phyloP scores from a whole-genome alignment of 2,113 vertebrate species.

The Motacilla alba region DNA sequence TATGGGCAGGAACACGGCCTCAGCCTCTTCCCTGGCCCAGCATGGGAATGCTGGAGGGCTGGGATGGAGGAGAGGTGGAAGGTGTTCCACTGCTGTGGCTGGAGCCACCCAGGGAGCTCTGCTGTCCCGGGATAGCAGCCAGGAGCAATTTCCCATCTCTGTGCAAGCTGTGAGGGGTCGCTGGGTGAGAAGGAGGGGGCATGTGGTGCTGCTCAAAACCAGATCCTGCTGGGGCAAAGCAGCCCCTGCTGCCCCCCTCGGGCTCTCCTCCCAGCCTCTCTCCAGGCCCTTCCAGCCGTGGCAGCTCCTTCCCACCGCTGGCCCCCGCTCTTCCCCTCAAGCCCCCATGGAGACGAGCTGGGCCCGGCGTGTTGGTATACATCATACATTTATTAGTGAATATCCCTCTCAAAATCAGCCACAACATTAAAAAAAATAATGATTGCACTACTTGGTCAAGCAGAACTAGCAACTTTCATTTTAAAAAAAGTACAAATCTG shows the following conservation, averaged over 20 bases:
- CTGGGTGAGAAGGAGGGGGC: fast-evolving
- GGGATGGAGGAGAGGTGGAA: background rate
- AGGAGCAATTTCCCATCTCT: fast-evolving
- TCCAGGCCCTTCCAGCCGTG: too few species aligned
- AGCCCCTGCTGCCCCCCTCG: background rate
- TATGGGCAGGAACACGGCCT: fast-evolving
- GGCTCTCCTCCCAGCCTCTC: background rate
- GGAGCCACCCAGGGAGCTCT: fast-evolving
- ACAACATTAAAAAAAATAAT: conserved; percentile 99
- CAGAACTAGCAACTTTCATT: conserved; percentile 99
- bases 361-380: conserved; percentile 79
- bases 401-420: conserved; percentile 99
- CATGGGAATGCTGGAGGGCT: fast-evolving
- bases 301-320: background rate
- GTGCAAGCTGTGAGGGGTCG: fast-evolving
- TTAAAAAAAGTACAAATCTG: conserved; percentile 99
- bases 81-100: background rate
- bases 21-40: background rate
- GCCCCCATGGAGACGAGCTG: background rate
- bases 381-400: conserved; percentile 99
- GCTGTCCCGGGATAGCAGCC: fast-evolving
- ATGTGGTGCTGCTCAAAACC: background rate
- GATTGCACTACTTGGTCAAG: conserved; percentile 99
- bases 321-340: background rate
- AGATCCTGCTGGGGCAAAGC: background rate